Percentiles rank a stretch among this genome's conserved stretches.
phyloP scores from a whole-genome alignment of 1,140 invertebrate genomes.

The Cherax quadricarinatus region DNA sequence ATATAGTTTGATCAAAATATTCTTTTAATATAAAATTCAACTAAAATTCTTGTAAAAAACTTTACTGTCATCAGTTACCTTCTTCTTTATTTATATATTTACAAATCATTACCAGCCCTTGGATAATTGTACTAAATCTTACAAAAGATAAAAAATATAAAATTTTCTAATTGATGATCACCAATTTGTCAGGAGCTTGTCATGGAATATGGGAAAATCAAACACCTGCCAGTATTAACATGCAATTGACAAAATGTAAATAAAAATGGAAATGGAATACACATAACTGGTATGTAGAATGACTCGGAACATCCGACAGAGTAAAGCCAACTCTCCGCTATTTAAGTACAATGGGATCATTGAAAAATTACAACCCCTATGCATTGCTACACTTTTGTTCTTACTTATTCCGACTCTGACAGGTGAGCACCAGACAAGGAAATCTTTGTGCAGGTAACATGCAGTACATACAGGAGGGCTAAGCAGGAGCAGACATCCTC shows the following conservation, averaged over 20 bases:
- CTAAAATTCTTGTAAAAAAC: neutral
- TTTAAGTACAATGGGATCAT: conserved; percentile 44
- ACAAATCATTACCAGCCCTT: conserved; percentile 11
- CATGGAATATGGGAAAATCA: conserved; percentile 62
- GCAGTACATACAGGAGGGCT: conserved; percentile 36
- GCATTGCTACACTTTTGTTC: conserved; percentile 38
- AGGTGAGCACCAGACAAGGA: conserved; percentile 61
- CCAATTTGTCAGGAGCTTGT: conserved; percentile 27
- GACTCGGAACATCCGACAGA: conserved; percentile 63
- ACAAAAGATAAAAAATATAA: neutral
- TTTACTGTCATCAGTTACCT: neutral
- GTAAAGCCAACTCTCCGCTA: conserved; percentile 58
- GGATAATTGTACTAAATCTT: neutral
- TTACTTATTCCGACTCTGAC: conserved; percentile 42
- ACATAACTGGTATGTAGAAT: conserved; percentile 59
- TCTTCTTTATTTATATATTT: neutral
- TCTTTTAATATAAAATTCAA: neutral
- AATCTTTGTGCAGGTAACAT: conserved; percentile 50
- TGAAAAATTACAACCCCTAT: conserved; percentile 48
- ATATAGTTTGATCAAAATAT: neutral
- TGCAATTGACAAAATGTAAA: conserved; percentile 62
- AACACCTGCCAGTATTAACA: conserved; percentile 61
- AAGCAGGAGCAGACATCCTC: conserved; percentile 22
- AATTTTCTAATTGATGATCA: neutral
- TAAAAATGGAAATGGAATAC: conserved; percentile 66